These are phyloP conservation scores for Dasyurus viverrinus DNA, from an alignment of 2,113 vertebrate species.

Conservation along the genomic window DNA sequence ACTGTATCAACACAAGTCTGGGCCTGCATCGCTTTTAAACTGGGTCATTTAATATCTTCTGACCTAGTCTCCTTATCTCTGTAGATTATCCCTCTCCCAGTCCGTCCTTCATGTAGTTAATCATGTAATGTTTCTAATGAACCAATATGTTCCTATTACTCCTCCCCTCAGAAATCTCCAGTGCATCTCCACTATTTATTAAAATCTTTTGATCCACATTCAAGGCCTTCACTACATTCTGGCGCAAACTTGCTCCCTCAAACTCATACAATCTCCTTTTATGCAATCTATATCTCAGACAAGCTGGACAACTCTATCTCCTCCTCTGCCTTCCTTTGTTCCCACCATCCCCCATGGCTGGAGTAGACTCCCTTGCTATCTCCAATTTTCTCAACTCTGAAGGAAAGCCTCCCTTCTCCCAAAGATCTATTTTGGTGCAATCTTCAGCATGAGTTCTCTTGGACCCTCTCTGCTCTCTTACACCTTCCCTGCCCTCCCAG, in stretches of 20 bases:
- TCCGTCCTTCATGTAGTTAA: neutral
- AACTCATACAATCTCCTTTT: neutral
- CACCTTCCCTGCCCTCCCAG: neutral
- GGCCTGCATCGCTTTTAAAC: neutral
- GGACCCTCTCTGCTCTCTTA: neutral
- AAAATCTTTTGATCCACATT: neutral
- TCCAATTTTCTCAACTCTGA: neutral
- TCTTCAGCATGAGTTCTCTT: neutral
- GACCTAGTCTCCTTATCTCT: neutral
- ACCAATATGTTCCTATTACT: neutral
- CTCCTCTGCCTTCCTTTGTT: neutral
- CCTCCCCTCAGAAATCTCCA: neutral
- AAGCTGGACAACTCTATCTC: neutral
- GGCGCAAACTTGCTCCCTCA: neutral
- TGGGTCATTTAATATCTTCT: neutral
- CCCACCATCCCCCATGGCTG: neutral
- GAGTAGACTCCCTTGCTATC: neutral
- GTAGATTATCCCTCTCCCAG: neutral
- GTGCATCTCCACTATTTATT: neutral
- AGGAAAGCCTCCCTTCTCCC: neutral
- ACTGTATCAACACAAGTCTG: neutral
- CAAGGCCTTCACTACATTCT: neutral
- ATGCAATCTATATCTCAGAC: neutral
- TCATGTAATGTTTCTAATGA: neutral
- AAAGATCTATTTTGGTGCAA: neutral